Percentiles rank a stretch among this genome's conserved stretches.
Conservation (phyloP, 2,888 invertebrate species). For the Torymus texanus region DNA sequence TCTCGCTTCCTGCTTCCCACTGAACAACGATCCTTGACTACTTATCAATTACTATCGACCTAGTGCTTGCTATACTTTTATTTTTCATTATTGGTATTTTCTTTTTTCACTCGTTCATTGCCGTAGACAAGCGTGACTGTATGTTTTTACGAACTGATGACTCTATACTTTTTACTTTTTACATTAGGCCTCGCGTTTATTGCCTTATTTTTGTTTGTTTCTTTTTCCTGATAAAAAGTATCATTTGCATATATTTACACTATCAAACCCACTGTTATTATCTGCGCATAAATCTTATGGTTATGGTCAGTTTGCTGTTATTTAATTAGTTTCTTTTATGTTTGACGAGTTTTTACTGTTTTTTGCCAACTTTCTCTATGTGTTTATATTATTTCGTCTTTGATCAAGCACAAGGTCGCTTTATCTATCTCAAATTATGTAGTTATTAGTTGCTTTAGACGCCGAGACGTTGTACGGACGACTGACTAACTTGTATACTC, state of each 20-base stretch:
- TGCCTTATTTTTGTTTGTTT: slow-evolving; percentile 15
- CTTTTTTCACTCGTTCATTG: slow-evolving; percentile 31
- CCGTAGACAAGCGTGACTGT: slow-evolving; percentile 35
- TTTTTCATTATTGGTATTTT: slow-evolving; percentile 32
- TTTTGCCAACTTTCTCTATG: slow-evolving; percentile 34
- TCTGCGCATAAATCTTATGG: slow-evolving; percentile 30
- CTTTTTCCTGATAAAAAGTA: slow-evolving; percentile 7
- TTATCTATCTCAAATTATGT: slow-evolving; percentile 44
- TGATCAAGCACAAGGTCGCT: slow-evolving; percentile 59
- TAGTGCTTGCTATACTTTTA: slow-evolving; percentile 51
- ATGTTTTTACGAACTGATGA: slow-evolving; percentile 12
- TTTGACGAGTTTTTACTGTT: slow-evolving; percentile 37
- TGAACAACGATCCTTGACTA: slow-evolving; percentile 52
- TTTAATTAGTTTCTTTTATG: slow-evolving; percentile 21
- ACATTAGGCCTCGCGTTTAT: not conserved
- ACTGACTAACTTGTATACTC: slow-evolving; percentile 50
- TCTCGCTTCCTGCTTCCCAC: slow-evolving; percentile 64
- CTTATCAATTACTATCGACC: slow-evolving; percentile 51
- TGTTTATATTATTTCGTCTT: slow-evolving; percentile 24
- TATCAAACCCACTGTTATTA: slow-evolving; percentile 21
- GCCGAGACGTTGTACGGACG: slow-evolving; percentile 44
- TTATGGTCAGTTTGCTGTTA: slow-evolving; percentile 45
- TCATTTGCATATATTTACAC: slow-evolving; percentile 18
- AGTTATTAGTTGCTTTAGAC: slow-evolving; percentile 55
- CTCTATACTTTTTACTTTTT: slow-evolving; percentile 5